Percentiles rank a stretch among this genome's conserved stretches.
Evolutionary conservation across 2,888 invertebrate genomes (phyloP).

Genomic region (Protophormia terraenovae): DNA sequence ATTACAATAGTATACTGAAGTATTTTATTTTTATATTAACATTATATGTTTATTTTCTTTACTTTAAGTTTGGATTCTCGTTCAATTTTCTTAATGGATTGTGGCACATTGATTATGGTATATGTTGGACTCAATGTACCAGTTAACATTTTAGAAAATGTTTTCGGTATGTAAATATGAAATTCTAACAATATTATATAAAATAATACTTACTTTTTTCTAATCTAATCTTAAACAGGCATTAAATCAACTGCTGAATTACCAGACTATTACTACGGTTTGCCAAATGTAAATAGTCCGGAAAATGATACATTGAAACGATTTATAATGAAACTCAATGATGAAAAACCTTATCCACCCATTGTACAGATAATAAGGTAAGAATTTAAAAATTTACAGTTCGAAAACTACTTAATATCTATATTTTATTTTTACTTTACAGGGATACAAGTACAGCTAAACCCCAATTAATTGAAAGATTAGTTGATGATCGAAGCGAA

Average conservation of each 20-base stretch:
- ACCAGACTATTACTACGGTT: conserved; percentile 88
- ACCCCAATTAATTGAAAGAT: conserved; percentile 90
- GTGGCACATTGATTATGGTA: conserved; percentile 90
- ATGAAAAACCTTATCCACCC: conserved; percentile 90
- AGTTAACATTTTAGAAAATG: conserved; percentile 88
- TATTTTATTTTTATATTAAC: conserved; percentile 1
- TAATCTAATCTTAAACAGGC: conserved; percentile 80
- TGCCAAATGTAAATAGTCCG: conserved; percentile 89
- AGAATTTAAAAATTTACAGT: too few species aligned
- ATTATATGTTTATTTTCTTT: neutral
- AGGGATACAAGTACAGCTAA: conserved; percentile 96
- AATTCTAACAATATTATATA: neutral
- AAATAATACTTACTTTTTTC: neutral
- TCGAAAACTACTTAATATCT: too few species aligned
- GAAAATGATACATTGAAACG: conserved; percentile 89
- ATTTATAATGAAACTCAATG: conserved; percentile 92
- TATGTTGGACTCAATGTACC: conserved; percentile 92
- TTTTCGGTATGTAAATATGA: conserved; percentile 82
- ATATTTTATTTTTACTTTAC: conserved; percentile 70
- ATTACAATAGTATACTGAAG: neutral
- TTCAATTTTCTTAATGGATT: conserved; percentile 96
- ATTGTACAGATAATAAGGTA: conserved; percentile 92
- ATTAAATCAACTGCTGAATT: conserved; percentile 88
- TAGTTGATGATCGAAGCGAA: conserved; percentile 97
- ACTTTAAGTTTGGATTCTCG: conserved; percentile 86